Conservation (phyloP, 2,797 vertebrate species). For the Gymnocypris eckloni region DNA sequence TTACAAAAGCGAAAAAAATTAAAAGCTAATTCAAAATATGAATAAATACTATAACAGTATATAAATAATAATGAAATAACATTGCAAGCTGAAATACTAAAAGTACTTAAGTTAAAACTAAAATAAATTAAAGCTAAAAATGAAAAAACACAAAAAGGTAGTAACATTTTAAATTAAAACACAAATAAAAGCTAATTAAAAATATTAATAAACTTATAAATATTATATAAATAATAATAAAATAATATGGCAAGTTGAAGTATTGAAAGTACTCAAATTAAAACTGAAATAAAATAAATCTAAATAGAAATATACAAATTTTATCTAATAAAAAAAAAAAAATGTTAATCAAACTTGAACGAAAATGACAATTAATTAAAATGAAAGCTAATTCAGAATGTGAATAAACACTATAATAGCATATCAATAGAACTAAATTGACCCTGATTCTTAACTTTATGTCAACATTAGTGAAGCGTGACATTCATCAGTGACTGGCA, state of each 20-base stretch:
- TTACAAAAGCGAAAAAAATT: not conserved
- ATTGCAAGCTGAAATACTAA: not conserved
- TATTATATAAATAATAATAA: not conserved
- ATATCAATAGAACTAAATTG: not conserved
- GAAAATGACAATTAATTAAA: not conserved
- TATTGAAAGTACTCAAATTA: not conserved
- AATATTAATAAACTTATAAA: not conserved
- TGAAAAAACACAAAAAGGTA: not conserved
- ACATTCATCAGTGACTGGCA: slow-evolving; percentile 8
- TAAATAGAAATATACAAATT: not conserved
- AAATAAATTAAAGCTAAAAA: not conserved
- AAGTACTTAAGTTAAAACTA: not conserved
- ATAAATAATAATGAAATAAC: not conserved
- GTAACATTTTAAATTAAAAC: not conserved
- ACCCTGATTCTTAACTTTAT: not conserved
- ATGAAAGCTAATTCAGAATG: not conserved
- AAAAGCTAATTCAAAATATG: not conserved
- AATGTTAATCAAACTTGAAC: not conserved
- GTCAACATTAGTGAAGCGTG: not conserved
- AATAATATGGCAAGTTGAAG: not conserved
- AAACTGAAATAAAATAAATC: not conserved
- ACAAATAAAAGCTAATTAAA: not conserved
- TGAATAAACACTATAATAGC: not conserved
- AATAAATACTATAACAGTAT: not conserved
- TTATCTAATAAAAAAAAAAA: not conserved